Evolutionary conservation across 2,113 vertebrate genomes (phyloP), one percentile per base, ranked within the genome.

Genomic region (Marmota monax): DNA sequence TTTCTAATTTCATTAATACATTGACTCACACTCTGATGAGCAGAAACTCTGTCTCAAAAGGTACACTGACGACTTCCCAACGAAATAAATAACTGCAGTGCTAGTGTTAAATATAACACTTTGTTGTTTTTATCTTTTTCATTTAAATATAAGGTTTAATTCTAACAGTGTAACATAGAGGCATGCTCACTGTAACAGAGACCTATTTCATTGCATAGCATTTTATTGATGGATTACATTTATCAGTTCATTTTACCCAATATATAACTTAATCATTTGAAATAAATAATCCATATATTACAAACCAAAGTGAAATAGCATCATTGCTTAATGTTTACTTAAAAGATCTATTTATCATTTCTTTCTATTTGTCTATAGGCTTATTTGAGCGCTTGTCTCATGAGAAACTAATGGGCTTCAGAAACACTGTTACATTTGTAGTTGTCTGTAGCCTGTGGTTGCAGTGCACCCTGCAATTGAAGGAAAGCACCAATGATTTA

Each of bases 271-370:
- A n/a, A 80, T 61, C 92, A 29, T 72, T 79, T 42, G 39, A 88
- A 80, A 93, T 76, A 63, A 58, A 88, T 18, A 86, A 82, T 56
- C 12, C 22, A 92, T 37, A 65, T 22, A 45, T 51, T 20, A 53
- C 92, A 85, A 51, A 45, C 45, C 29, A 37, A 79, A 69, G 17
- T 73, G 32, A 84, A 85, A 22, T 39, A 80, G 2, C 2, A 58
- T 80, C 32, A 58, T 6, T 63, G 23, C 32, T 82, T 70, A 85
- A 67, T 34, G 10, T 83, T 83, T 45, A 78, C 37, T 45, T 80
- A 65, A 88, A 92, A 73, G 18, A 90, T 7, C 9, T 90, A 70
- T 84, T 85, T 84, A n/a, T 78, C 20, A 87, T 74, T 90, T 37
- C 27, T 80, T 92, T 77, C 37, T 87, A 58, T 34, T 76, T 85